Evolutionary conservation across 2,797 vertebrate genomes (phyloP).

Genomic region (Luscinia luscinia): DNA sequence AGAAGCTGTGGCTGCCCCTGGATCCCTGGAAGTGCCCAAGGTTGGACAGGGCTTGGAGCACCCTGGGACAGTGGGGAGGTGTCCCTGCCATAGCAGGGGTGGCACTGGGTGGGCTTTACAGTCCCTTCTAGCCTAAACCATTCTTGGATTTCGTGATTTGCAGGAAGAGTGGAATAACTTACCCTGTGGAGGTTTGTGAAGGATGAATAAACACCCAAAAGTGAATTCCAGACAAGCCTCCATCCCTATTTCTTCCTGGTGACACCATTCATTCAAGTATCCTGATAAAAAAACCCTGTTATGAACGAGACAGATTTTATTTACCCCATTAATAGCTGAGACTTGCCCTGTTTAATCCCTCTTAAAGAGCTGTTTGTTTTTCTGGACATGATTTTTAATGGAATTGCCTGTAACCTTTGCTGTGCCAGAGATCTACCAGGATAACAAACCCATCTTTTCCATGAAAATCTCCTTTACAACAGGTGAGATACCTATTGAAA

Average conservation of each 20-base stretch:
- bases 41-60: background rate
- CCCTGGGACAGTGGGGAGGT: fast-evolving
- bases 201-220: background rate
- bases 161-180: background rate
- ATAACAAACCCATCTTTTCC: background rate
- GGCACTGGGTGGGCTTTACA: fast-evolving
- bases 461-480: no score
- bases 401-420: background rate
- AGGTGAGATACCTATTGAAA: background rate
- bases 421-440: background rate
- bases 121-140: background rate
- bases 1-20: background rate
- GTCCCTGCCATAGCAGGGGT: background rate
- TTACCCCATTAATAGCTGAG: background rate
- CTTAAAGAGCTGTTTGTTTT: background rate
- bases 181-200: no score
- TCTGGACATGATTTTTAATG: background rate
- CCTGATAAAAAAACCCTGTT: background rate
- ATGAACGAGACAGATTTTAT: background rate
- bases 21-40: background rate
- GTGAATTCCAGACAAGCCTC: background rate
- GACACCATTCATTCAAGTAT: no score
- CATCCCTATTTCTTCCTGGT: background rate
- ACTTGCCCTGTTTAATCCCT: background rate
- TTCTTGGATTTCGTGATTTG: background rate